Conservation (phyloP, 2,888 invertebrate species). For the Drosophila kuntzei region DNA sequence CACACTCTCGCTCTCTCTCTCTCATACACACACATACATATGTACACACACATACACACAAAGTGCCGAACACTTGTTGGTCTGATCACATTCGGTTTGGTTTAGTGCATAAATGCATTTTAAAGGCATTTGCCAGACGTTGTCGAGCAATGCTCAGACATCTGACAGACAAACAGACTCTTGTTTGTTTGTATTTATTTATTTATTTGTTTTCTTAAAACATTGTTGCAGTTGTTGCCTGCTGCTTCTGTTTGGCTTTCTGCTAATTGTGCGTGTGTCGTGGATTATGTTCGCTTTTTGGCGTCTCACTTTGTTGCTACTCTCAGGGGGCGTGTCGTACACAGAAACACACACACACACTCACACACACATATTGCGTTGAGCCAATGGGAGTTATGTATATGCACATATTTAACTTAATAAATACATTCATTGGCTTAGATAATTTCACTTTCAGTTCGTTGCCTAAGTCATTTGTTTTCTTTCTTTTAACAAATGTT, state of each 20-base stretch:
- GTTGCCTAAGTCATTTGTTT: constrained; percentile 51
- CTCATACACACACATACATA: constrained; percentile 5
- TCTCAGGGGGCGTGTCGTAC: constrained; percentile 71
- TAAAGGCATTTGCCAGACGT: constrained; percentile 53
- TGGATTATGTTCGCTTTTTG: constrained; percentile 63
- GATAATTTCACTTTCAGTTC: constrained; percentile 57
- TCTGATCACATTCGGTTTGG: constrained; percentile 47
- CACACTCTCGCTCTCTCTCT: constrained; percentile 7
- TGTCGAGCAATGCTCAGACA: constrained; percentile 9
- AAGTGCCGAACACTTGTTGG: constrained; percentile 21
- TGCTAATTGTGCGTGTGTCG: constrained; percentile 67
- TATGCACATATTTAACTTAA: constrained; percentile 36
- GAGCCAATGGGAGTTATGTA: constrained; percentile 61
- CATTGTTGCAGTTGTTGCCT: constrained; percentile 35
- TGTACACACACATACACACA: constrained; percentile 3
- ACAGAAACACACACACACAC: constrained; percentile 33
- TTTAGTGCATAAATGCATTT: constrained; percentile 73
- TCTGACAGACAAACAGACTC: constrained; percentile 12
- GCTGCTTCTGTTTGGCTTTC: constrained; percentile 39
- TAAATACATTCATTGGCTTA: constrained; percentile 19
- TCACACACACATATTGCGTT: constrained; percentile 35
- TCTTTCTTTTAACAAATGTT: background rate
- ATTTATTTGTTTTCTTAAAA: constrained; percentile 35
- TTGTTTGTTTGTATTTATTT: constrained; percentile 21
- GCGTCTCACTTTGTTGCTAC: constrained; percentile 71